Base-by-base conservation (phyloP, 1,140 invertebrate genomes). In the Vanessa atalanta region DNA sequence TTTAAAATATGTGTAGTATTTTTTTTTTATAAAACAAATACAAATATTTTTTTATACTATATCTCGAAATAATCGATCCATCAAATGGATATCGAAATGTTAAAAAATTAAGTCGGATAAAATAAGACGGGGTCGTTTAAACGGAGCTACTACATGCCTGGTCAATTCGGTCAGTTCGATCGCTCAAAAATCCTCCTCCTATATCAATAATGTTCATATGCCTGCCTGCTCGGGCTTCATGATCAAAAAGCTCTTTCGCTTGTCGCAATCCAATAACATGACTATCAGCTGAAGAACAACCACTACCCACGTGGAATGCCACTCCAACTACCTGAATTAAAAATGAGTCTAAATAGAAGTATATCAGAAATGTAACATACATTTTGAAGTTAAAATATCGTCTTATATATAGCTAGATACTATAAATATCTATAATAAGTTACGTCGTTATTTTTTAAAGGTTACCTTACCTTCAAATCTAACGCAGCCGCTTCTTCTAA, bases 261-360 rank as follows among this genome's bases (percentile, higher is more conserved):
- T 72, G 55, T 47, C 73, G 76, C 14, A 87, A 51, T 1, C 79
- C 85, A 11, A 70, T 26, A 13, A 72, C 67, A 61, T 85, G 77
- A 53, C 79, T 81, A 15, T 80, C 74, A 2, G 47, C 43, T 37
- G 83, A 85, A 0, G 60, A 78, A 67, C 83, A 85, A 0, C 37
- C 76, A 47, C 82, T 83, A 12, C 82, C 85, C 3, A 87, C 83
- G 73, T 87, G 85, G 57, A 85, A 87, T 0, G 83, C 82, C 37
- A 83, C 79, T 11, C 83, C 82, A 0, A 83, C 73, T 3, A 85
- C 83, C 82, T 83, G 23, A 31, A 68, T 65, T 66, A 51, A 67
- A n/a, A 7, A n/a, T 53, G 20, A 9, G 0, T 53, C 7, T 53
- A 6, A 16, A 8, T 16, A 53, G 0, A 53, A n/a, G 9, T 16